These are phyloP conservation scores for Dasyornis broadbenti DNA, from an alignment of 2,113 vertebrate genomes.

Conservation along the genomic window DNA sequence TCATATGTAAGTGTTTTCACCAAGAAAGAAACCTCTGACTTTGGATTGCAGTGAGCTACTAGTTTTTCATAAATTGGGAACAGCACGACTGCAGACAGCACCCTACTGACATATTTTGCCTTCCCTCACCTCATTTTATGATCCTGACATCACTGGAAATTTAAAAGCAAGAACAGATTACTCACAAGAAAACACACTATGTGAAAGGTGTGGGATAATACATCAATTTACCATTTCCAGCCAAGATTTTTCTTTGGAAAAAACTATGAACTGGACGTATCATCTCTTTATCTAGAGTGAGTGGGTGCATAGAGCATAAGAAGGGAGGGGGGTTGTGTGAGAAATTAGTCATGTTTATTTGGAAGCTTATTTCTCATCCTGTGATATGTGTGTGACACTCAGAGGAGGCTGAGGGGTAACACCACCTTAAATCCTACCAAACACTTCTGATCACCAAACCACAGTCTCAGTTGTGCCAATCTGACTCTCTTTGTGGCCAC, in stretches of 20 bases:
- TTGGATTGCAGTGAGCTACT: constrained; percentile 11
- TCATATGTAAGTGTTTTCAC: not conserved
- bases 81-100: not conserved
- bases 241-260: constrained; percentile 33
- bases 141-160: constrained; percentile 17
- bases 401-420: not conserved
- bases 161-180: constrained; percentile 38
- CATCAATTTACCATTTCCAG: constrained; percentile 28
- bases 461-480: not conserved
- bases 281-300: not conserved
- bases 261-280: not conserved
- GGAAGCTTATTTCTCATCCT: constrained; percentile 18
- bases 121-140: not conserved
- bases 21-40: not conserved
- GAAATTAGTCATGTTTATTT: constrained; percentile 9
- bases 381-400: not conserved
- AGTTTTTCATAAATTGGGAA: constrained; percentile 31
- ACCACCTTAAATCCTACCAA: not conserved
- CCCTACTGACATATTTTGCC: not conserved
- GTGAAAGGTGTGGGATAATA: constrained; percentile 18
- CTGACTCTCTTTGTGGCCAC: not conserved
- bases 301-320: not conserved
- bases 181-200: constrained; percentile 33
- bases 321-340: not conserved
- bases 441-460: not conserved